These are phyloP conservation scores for Proctacanthus coquilletti DNA, from an alignment of 1,140 invertebrate genomes.

Conservation along the genomic window DNA sequence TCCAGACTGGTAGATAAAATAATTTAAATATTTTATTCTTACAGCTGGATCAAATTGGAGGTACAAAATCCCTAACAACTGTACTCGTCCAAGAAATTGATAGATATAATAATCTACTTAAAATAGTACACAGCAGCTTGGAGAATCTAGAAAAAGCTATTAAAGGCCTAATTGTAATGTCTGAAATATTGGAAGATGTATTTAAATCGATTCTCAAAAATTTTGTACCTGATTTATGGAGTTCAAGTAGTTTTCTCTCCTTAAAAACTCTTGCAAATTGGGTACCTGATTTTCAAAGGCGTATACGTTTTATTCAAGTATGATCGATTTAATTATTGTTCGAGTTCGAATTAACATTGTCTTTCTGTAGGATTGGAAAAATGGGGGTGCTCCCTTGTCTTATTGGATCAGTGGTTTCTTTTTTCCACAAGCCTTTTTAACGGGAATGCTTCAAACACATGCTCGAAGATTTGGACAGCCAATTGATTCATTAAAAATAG, in stretches of 20 bases:
- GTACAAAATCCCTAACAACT: conserved; percentile 63
- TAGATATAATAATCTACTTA: conserved; percentile 63
- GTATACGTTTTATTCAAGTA: conserved; percentile 62
- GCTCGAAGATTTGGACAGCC: conserved; percentile 67
- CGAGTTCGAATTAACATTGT: too few species aligned
- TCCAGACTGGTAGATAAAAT: not conserved
- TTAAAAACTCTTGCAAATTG: conserved; percentile 70
- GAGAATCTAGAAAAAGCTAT: conserved; percentile 68
- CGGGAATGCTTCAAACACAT: conserved; percentile 70
- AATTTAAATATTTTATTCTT: too few species aligned
- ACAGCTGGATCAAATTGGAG: conserved; percentile 45
- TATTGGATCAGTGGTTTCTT: conserved; percentile 85
- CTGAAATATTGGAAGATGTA: conserved; percentile 64
- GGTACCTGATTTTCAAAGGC: conserved; percentile 59
- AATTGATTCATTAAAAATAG: conserved; percentile 70
- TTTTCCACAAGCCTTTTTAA: conserved; percentile 83
- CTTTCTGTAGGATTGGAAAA: conserved; percentile 47
- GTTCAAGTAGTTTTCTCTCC: conserved; percentile 67
- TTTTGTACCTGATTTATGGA: conserved; percentile 66
- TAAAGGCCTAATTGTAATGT: conserved; percentile 77
- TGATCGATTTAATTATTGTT: too few species aligned
- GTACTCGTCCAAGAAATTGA: conserved; percentile 76
- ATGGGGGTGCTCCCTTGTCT: conserved; percentile 50
- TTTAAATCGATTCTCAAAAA: conserved; percentile 64
- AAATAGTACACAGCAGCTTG: conserved; percentile 52